Evolutionary conservation across 2,888 invertebrate genomes (phyloP), one percentile per base, ranked within the genome.

Genomic region (Tetragnatha montana): DNA sequence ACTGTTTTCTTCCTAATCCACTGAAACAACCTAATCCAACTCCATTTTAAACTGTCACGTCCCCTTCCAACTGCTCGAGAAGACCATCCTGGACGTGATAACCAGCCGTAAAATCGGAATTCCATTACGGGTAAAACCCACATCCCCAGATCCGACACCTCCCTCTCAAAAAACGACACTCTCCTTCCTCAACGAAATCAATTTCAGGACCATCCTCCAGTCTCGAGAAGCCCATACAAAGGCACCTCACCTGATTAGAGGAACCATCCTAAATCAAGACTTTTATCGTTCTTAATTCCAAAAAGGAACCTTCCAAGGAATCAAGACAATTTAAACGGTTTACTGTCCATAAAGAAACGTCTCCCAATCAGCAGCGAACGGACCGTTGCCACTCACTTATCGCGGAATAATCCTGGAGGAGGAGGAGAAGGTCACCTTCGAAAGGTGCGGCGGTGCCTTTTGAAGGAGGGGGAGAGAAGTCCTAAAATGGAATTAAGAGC

Each of bases 401-500:
- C 78, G 60, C 60, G 78, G 49, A 78, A 78, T 60, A 78, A 78
- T 78, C 78, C 19, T 22, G 19, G 0, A 10, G 19, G n/a, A n/a
- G n/a, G n/a, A n/a, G n/a, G 21, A 21, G 21, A n/a, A 35, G 47
- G 47, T 35, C 47, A 49, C 69, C 49, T 70, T 75, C 75, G 47
- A 75, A n/a, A 47, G n/a, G 75, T 21, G n/a, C 35, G n/a, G 75
- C 49, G 47, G 50, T 21, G 78, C 22, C 69, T 51, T 76, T 22
- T 71, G 51, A 78, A 85, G 71, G 81, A 51, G 22, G 73, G 49
- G 60, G 75, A 35, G 10, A 60, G 50, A 78, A 70, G 35, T 70
- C 80, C 79, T 79, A 80, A 83, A 88, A 88, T 88, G 88, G 83
- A 88, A 88, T 88, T 88, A 88, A 60, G 88, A 83, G 69, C 71